A percentile compares a stretch with the other conserved stretches of the same genome.
phyloP scores from a whole-genome alignment of 2,113 vertebrate species.

The Uropsilus gracilis region DNA sequence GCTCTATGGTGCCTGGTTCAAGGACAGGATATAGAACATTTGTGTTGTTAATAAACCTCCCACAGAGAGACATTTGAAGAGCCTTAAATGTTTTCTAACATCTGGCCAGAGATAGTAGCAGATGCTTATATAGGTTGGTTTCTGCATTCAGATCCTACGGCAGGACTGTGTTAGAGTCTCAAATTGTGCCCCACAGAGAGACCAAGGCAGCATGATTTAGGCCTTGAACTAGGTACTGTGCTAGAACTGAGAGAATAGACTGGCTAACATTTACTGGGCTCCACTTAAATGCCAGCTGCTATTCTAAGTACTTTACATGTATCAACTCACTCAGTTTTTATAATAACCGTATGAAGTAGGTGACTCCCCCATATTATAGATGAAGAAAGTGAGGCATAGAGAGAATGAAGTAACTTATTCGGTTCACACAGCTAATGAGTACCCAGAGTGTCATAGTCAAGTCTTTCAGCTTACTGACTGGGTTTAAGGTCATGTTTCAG shows the following conservation, averaged over 20 bases:
- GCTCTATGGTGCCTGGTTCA: background rate
- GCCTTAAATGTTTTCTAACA: constrained; percentile 63
- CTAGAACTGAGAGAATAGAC: background rate
- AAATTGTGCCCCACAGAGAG: background rate
- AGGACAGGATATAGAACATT: constrained; percentile 26
- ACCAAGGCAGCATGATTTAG: constrained; percentile 42
- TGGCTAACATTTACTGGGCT: background rate
- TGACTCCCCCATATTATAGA: background rate
- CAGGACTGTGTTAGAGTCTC: background rate
- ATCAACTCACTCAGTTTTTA: background rate
- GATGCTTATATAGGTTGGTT: constrained; percentile 42
- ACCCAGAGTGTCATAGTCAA: background rate
- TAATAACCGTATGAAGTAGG: background rate
- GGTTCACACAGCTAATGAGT: background rate
- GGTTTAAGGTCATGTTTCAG: background rate
- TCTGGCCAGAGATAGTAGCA: constrained; percentile 51
- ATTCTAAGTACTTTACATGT: background rate
- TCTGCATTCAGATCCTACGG: constrained; percentile 27
- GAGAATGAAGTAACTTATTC: background rate
- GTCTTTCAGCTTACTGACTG: background rate
- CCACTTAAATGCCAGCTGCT: background rate
- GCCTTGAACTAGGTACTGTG: background rate
- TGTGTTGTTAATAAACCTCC: constrained; percentile 59
- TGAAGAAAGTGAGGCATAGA: constrained; percentile 7
- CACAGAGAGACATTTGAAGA: constrained; percentile 58